Base-by-base conservation (phyloP, 2,113 vertebrate species). In the Okapia johnstoni region DNA sequence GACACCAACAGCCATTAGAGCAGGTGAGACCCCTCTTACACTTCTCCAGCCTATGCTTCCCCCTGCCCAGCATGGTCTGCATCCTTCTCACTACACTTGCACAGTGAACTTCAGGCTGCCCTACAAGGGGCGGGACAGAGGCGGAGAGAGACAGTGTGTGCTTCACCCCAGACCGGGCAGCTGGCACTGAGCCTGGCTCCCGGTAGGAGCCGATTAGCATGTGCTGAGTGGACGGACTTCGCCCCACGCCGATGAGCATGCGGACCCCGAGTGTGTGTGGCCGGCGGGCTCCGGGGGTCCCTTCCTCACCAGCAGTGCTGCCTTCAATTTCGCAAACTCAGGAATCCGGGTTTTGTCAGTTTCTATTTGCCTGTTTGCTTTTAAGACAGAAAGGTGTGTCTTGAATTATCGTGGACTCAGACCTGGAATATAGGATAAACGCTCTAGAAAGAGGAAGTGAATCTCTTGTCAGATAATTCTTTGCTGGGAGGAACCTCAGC, bases 221-320 rank as follows among this genome's bases (percentile, higher is more conserved):
- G 50, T 66, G 86, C 25, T 0, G 0, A 9, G 17, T 0, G 3
- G 16, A n/a, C 5, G 7, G 43, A 7, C 15, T 46, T 14, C 7
- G 30, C 12, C 13, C 9, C 26, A 7, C 1, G 0, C 46, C 26
- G 40, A 25, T 12, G 61, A 33, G 13, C 80, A 3, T 40, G 36
- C 5, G 0, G 13, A 2, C 21, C 43, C 28, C 6, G 7, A 17
- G 9, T 5, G 13, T 3, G 30, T 3, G 1, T 7, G 16, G 28
- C 5, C 6, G 54, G 46, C 55, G 3, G 26, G 0, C 63, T 50
- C 50, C 0, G 17, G 11, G 19, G 48, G 2, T 11, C 40, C 13
- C 55, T 73, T n/a, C 36, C 46, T 87, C 2, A 28, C 25, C n/a
- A 30, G 19, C 19, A 5, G 4, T 0, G 14, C 46, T 33, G 0